Conservation (phyloP, 2,797 vertebrate genomes). For the Champsocephalus esox region DNA sequence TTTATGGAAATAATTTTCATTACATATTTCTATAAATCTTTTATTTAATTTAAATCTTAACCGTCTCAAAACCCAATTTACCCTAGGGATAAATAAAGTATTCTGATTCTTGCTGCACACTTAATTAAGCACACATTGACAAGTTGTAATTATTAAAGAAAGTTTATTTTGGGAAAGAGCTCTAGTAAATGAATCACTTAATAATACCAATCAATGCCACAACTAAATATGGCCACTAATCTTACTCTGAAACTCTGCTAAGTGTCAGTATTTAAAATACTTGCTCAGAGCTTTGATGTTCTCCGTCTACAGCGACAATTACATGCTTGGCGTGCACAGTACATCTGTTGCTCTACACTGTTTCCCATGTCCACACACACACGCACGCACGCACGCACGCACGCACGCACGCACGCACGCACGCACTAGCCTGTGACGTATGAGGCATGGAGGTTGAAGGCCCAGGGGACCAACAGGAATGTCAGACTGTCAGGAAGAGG, state of each 20-base stretch:
- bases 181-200: neutral
- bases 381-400: constrained; percentile 1
- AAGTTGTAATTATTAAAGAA: no score
- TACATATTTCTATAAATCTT: no score
- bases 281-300: neutral
- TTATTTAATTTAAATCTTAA: no score
- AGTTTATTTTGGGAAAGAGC: no score
- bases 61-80: no score
- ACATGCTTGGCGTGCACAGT: constrained; percentile 7
- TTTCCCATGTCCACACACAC: constrained; percentile 49
- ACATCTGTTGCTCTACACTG: constrained; percentile 31
- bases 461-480: constrained; percentile 66
- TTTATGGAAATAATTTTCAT: no score
- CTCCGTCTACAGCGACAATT: neutral
- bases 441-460: constrained; percentile 56
- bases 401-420: neutral
- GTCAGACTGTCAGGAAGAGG: constrained; percentile 64
- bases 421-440: constrained; percentile 44
- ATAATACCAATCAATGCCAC: neutral
- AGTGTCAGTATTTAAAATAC: neutral
- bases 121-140: no score
- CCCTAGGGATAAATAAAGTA: no score
- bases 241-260: neutral
- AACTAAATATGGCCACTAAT: neutral
- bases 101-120: no score